Conservation (phyloP, 2,888 invertebrate species). For the Caenorhabditis macrosperma region DNA sequence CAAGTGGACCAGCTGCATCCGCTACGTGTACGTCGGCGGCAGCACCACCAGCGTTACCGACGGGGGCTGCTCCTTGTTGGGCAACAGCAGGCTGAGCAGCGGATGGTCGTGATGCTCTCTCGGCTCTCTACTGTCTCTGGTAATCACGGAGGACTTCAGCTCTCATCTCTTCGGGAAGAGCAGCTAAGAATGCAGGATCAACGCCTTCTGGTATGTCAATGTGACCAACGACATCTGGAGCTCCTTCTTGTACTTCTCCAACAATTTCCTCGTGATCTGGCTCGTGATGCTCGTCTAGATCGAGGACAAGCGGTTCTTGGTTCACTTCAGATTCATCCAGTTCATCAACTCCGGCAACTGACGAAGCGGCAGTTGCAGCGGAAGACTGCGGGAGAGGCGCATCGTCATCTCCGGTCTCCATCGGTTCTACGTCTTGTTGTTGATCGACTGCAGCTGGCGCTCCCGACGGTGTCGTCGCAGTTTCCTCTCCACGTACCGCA, state of each 20-base stretch:
- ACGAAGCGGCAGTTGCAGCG: slow-evolving; percentile 64
- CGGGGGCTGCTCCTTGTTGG: slow-evolving; percentile 42
- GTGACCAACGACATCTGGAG: slow-evolving; percentile 69
- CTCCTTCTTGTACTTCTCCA: slow-evolving; percentile 24
- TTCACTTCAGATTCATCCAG: background rate
- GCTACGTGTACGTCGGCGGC: slow-evolving; percentile 48
- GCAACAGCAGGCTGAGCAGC: slow-evolving; percentile 53
- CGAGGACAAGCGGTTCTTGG: background rate
- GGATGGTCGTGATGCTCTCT: slow-evolving; percentile 61
- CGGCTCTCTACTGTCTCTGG: slow-evolving; percentile 84
- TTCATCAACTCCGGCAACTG: slow-evolving; percentile 54
- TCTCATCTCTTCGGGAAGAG: slow-evolving; percentile 90
- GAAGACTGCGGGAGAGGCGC: slow-evolving; percentile 51
- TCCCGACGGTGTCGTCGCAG: slow-evolving; percentile 31
- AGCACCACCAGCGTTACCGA: slow-evolving; percentile 34
- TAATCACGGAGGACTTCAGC: slow-evolving; percentile 90
- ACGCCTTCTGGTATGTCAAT: slow-evolving; percentile 87
- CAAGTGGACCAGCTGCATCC: slow-evolving; percentile 42
- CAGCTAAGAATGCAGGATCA: slow-evolving; percentile 91
- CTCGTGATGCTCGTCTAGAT: background rate
- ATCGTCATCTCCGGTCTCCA: slow-evolving; percentile 56
- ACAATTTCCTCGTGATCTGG: slow-evolving; percentile 9
- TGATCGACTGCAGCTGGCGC: background rate
- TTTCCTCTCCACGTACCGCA: slow-evolving; percentile 33
- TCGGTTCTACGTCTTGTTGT: slow-evolving; percentile 17